Base-by-base conservation (phyloP, 2,797 vertebrate species). In the Pterois miles region DNA sequence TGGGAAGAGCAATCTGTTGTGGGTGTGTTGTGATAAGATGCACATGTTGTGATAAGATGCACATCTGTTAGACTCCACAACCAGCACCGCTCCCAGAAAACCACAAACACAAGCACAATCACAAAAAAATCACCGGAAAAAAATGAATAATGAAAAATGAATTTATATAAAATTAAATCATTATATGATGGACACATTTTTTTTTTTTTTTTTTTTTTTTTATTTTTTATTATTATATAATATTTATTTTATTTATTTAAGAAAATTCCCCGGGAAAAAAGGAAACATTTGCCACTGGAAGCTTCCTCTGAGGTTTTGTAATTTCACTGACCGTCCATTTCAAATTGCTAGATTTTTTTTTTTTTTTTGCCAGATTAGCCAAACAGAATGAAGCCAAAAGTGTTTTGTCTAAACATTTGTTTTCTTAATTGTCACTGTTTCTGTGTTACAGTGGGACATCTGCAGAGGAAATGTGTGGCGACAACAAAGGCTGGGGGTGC, bases 21-120 rank as follows among this genome's bases (percentile, higher is more conserved):
- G 64, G 76, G 81, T 90, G 85, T 80, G 71, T 85, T 81, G 88
- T 85, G 83, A 90, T 90, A 90, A 89, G 86, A 65, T 77, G 78
- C 79, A 73, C 67, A n/a, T n/a, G n/a, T n/a, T n/a, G n/a, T n/a
- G n/a, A n/a, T n/a, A n/a, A n/a, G n/a, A n/a, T n/a, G n/a, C n/a
- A n/a, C n/a, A n/a, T n/a, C n/a, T n/a, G n/a, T n/a, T n/a, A n/a
- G n/a, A n/a, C n/a, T n/a, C n/a, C n/a, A n/a, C n/a, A n/a, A n/a
- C n/a, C n/a, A n/a, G n/a, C n/a, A n/a, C n/a, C n/a, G n/a, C n/a
- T n/a, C n/a, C n/a, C n/a, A n/a, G n/a, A n/a, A n/a, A n/a, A n/a
- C n/a, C n/a, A n/a, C n/a, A n/a, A n/a, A n/a, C n/a, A n/a, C n/a
- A n/a, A n/a, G n/a, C n/a, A n/a, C n/a, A n/a, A n/a, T n/a, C n/a